Conservation (phyloP, 2,797 vertebrate species). For the Meda fulgida region DNA sequence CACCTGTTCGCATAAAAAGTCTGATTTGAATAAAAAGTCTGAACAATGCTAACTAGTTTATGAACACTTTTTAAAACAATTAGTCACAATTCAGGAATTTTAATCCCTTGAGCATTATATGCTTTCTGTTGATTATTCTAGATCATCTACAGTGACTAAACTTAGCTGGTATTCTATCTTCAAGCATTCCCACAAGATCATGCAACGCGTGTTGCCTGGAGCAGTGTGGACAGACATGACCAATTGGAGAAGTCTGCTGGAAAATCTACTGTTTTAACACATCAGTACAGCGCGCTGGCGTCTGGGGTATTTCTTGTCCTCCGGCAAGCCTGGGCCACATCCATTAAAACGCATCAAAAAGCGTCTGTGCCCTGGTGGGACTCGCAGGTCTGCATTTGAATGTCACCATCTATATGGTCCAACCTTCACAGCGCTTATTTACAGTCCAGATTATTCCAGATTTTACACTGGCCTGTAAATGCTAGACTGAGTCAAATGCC, state of each 20-base stretch:
- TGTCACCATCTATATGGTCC: conserved; percentile 43
- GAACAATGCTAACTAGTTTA: background rate
- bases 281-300: background rate
- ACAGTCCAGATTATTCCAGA: conserved; percentile 24
- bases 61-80: background rate
- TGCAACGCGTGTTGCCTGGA: background rate
- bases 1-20: background rate
- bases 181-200: conserved; percentile 2
- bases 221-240: background rate
- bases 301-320: conserved; percentile 10
- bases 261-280: conserved; percentile 19
- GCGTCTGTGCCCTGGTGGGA: background rate
- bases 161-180: background rate
- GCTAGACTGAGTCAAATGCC: conserved; percentile 46
- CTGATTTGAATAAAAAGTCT: background rate
- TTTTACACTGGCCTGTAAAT: conserved; percentile 29
- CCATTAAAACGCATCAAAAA: background rate
- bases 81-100: background rate
- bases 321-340: background rate
- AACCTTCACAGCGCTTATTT: conserved; percentile 36
- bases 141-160: background rate
- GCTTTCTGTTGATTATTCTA: background rate
- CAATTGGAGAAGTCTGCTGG: conserved; percentile 1
- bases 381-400: conserved; percentile 11
- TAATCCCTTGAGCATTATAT: background rate